Base-by-base conservation (phyloP, 92 coral and sea anemone genomes). In the Zoanthus gigantus region DNA sequence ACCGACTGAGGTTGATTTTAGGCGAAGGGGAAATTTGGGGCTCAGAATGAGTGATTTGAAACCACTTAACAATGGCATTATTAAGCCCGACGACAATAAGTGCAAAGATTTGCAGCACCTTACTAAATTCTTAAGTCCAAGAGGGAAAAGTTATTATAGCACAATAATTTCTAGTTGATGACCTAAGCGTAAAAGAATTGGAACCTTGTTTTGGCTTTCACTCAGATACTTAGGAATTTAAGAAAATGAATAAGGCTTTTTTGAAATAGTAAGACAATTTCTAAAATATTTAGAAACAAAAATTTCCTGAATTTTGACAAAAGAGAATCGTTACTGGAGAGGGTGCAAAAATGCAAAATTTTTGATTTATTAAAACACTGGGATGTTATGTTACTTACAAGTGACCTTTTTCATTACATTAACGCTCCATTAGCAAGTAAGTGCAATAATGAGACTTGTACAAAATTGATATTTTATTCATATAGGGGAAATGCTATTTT, bases 1-100 rank as follows among this genome's bases (percentile, higher is more conserved):
- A 58, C 80, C 80, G 31, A 76, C 65, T 50, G 61, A 76, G 54
- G 80, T 76, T 5, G 61, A 76, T 76, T 76, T 76, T 48, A 76
- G 80, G 50, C 63, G 80, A 48, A 50, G 37, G 32, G 42, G 65
- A 76, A 76, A 23, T n/a, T 61, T 76, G 14, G 65, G 17, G 15
- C 54, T 76, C 30, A 48, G 66, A n/a, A 76, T 14, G 15, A 50
- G 63, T 47, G 63, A 76, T 50, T 48, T 76, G 54, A 37, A 10
- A 15, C 23, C 54, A 13, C 77, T 73, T 2, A 73, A 73, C 11
- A 73, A 13, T 14, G 77, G 53, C 0, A 14, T 44, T 18, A 73
- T 73, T 73, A 73, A 73, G 29, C 77, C 77, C 74, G 17, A 30
- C 74, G 44, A 29, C 44, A 69, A 69, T 9, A 73, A 37, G 9